Evolutionary conservation across 1,140 invertebrate genomes (phyloP).

Genomic region (Rhopalosiphum maidis): DNA sequence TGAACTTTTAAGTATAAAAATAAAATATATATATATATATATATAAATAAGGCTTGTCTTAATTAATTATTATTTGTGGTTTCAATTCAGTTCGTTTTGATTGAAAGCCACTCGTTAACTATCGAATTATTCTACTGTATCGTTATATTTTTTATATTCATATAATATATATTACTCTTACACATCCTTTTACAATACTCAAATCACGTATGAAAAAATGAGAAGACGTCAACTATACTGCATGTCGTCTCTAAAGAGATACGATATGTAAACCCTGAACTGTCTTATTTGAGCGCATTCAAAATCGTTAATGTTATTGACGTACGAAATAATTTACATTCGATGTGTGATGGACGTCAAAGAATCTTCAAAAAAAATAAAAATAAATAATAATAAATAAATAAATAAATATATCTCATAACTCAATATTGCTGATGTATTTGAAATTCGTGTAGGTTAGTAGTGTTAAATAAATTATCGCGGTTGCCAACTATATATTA

Average conservation of each 20-base stretch:
- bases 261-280: neutral
- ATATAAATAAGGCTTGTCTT: neutral
- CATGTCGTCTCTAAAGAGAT: neutral
- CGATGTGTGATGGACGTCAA: neutral
- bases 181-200: neutral
- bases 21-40: too few species aligned
- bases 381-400: neutral
- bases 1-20: too few species aligned
- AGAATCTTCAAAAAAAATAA: neutral
- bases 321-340: constrained; percentile 12
- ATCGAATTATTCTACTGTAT: neutral
- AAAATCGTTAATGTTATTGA: neutral
- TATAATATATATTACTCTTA: neutral
- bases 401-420: neutral
- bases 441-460: neutral
- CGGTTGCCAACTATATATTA: neutral
- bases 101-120: neutral
- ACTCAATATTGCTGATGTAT: neutral
- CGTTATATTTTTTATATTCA: neutral
- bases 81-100: neutral
- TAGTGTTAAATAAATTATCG: neutral
- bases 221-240: neutral
- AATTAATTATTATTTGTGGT: neutral
- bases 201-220: neutral
- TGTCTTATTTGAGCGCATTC: neutral